phyloP scores from a whole-genome alignment of 1,140 invertebrate species.

The Bradynema listronoti region DNA sequence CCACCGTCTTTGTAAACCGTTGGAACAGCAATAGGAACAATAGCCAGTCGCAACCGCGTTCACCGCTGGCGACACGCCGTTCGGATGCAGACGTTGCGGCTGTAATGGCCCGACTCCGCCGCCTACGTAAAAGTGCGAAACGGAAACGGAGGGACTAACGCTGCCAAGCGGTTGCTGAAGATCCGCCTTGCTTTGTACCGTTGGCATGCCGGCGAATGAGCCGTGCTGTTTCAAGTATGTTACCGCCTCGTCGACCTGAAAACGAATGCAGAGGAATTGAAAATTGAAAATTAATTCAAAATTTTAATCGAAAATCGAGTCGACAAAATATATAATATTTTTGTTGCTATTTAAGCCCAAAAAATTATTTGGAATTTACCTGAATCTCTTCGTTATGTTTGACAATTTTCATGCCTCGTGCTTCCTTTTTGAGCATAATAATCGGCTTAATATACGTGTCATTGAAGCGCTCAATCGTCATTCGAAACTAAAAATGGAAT shows the following conservation, averaged over 20 bases:
- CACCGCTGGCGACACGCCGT: no score
- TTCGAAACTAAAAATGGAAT: constrained; percentile 26
- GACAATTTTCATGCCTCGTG: constrained; percentile 29
- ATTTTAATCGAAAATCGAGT: not conserved
- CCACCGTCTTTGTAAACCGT: no score
- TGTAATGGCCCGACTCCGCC: no score
- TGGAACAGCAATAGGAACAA: no score
- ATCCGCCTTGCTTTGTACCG: constrained; percentile 29
- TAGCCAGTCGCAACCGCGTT: no score
- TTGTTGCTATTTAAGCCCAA: not conserved
- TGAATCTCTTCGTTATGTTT: constrained; percentile 33
- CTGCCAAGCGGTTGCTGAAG: not conserved
- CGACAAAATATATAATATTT: not conserved
- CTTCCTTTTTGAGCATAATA: constrained; percentile 27
- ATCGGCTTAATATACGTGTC: constrained; percentile 29
- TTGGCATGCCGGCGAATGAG: constrained; percentile 31
- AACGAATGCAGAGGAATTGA: not conserved
- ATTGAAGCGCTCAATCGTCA: constrained; percentile 31
- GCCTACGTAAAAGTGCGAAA: no score
- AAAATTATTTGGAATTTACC: constrained; percentile 7
- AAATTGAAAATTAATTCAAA: not conserved
- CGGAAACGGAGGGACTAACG: no score
- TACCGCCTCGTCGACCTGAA: constrained; percentile 26
- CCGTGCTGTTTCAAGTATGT: constrained; percentile 30
- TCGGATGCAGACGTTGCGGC: no score